Percentiles rank a stretch among this genome's conserved stretches.
These are phyloP conservation scores for Anneissia japonica DNA, from an alignment of 35 echinoderm and acorn worm genomes.

Conservation along the genomic window DNA sequence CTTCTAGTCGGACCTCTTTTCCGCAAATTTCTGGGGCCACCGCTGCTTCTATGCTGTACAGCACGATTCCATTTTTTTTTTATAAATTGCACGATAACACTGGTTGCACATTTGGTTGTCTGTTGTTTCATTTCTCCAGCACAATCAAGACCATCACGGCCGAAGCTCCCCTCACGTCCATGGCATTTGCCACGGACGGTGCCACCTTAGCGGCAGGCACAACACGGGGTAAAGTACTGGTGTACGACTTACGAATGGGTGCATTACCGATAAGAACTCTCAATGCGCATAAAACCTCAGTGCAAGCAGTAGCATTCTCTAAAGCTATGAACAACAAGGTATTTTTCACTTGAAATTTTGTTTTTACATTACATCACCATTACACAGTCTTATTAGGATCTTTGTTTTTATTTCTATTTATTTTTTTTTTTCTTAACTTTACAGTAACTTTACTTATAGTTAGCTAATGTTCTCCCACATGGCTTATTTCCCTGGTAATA, in stretches of 20 bases:
- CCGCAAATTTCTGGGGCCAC: too few species aligned
- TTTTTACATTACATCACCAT: too few species aligned
- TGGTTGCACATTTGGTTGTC: not conserved
- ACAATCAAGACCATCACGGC: constrained; percentile 74
- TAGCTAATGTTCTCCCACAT: too few species aligned
- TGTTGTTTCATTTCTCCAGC: constrained; percentile 22
- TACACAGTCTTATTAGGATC: too few species aligned
- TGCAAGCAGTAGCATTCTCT: constrained; percentile 24
- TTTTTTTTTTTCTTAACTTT: not conserved
- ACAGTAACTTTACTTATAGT: too few species aligned
- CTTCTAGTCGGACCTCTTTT: not conserved
- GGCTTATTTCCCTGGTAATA: too few species aligned
- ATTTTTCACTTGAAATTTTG: too few species aligned
- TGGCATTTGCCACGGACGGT: constrained; percentile 79
- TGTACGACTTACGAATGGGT: constrained; percentile 87
- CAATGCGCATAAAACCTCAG: constrained; percentile 78
- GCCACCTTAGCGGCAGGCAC: constrained; percentile 78
- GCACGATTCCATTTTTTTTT: not conserved
- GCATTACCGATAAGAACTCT: constrained; percentile 57
- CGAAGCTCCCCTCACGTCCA: constrained; percentile 85
- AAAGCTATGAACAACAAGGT: not conserved
- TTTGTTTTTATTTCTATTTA: not conserved
- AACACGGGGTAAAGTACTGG: constrained; percentile 75
- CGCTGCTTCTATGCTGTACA: constrained; percentile 2
- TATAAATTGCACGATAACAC: not conserved